Percentiles rank a stretch among this genome's conserved stretches.
phyloP scores from a whole-genome alignment of 92 coral and sea anemone genomes.

The Virgularia gustaviana region DNA sequence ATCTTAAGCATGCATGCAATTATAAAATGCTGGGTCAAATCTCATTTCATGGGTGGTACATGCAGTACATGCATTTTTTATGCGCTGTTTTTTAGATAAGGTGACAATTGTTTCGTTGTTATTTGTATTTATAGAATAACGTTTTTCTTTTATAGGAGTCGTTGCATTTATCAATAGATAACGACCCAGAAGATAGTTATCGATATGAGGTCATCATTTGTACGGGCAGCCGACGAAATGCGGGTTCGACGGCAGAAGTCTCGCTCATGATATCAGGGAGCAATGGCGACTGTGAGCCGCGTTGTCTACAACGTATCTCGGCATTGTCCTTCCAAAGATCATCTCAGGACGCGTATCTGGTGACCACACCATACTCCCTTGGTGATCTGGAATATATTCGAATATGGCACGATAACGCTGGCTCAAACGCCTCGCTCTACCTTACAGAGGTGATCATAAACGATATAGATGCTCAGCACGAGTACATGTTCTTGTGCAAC shows the following conservation, averaged over 20 bases:
- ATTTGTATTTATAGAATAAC: no score
- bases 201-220: slow-evolving; percentile 85
- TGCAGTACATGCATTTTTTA: no score
- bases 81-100: no score
- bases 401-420: slow-evolving; percentile 93
- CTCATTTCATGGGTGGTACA: no score
- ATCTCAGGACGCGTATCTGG: slow-evolving; percentile 77
- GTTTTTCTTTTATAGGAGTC: slow-evolving; percentile 19
- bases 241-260: slow-evolving; percentile 75
- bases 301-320: slow-evolving; percentile 60
- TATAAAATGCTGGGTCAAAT: no score
- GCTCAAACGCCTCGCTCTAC: slow-evolving; percentile 76
- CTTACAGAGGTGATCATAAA: slow-evolving; percentile 67
- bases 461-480: slow-evolving; percentile 75
- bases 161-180: slow-evolving; percentile 75
- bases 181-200: slow-evolving; percentile 60
- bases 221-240: slow-evolving; percentile 76
- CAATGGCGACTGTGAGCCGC: slow-evolving; percentile 66
- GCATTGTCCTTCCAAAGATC: slow-evolving; percentile 63
- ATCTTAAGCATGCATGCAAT: no score
- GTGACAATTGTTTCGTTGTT: no score
- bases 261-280: slow-evolving; percentile 79
- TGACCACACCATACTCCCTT: slow-evolving; percentile 71
- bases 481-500: slow-evolving; percentile 79
- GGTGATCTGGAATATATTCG: slow-evolving; percentile 80